These are phyloP conservation scores for Sebastiscus tertius DNA, from an alignment of 2,797 vertebrate genomes.

Conservation along the genomic window DNA sequence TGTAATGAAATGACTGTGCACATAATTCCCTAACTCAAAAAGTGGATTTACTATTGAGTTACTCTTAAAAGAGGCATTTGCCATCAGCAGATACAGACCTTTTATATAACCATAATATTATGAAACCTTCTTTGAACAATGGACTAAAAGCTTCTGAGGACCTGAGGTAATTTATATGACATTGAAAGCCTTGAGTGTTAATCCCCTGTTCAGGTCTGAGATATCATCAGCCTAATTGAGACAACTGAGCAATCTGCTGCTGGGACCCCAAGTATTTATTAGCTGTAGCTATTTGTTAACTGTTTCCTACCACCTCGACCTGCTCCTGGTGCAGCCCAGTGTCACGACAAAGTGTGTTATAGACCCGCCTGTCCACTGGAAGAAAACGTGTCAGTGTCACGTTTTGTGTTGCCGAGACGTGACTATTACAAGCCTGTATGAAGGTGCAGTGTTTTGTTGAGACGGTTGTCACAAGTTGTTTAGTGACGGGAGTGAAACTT, in stretches of 20 bases:
- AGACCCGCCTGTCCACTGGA: too few species aligned
- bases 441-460: too few species aligned
- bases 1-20: not conserved
- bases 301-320: not conserved
- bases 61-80: not conserved
- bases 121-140: not conserved
- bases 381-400: too few species aligned
- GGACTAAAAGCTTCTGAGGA: not conserved
- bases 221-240: not conserved
- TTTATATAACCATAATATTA: not conserved
- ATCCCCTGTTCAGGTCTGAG: not conserved
- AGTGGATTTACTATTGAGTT: not conserved
- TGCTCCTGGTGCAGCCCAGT: not conserved
- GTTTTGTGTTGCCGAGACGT: too few species aligned
- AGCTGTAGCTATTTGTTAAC: not conserved
- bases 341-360: not conserved
- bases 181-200: not conserved
- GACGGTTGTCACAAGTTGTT: too few species aligned
- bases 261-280: not conserved
- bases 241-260: not conserved
- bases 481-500: too few species aligned
- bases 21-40: not conserved
- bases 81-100: not conserved
- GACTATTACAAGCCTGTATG: too few species aligned
- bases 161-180: not conserved